A percentile compares a stretch with the other conserved stretches of the same genome.
Conservation (phyloP, 2,888 invertebrate genomes). For the Dynastes tityus region DNA sequence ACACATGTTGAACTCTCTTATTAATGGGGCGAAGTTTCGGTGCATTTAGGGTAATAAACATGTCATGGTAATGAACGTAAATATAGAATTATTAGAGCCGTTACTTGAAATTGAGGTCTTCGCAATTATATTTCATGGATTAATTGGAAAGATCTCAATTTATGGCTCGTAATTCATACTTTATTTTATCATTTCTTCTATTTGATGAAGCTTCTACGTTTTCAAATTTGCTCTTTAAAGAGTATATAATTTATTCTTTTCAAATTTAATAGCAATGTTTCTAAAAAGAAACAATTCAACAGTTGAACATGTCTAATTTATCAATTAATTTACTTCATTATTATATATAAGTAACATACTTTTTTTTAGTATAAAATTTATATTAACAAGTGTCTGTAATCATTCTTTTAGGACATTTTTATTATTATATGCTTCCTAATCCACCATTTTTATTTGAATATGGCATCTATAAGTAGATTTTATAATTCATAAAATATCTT, state of each 20-base stretch:
- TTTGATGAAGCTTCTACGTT: too few species aligned
- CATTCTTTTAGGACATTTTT: neutral
- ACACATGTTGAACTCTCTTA: conserved; percentile 36
- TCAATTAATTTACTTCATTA: neutral
- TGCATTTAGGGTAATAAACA: conserved; percentile 14
- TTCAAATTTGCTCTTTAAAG: too few species aligned
- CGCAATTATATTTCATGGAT: neutral
- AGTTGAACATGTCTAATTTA: neutral
- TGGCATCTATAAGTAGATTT: neutral
- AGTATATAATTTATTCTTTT: too few species aligned
- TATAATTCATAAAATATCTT: neutral
- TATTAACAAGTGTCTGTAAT: neutral
- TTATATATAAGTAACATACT: neutral
- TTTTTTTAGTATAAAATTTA: neutral
- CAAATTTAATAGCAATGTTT: too few species aligned
- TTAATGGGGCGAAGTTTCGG: conserved; percentile 20
- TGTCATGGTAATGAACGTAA: conserved; percentile 13
- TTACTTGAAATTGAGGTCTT: neutral
- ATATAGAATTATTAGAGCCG: conserved; percentile 10
- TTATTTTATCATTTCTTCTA: too few species aligned
- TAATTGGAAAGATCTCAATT: neutral
- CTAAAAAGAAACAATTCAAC: neutral
- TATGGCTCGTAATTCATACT: neutral
- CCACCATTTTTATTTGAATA: neutral
- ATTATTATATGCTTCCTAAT: neutral